Evolutionary conservation across 2,888 invertebrate genomes (phyloP).

Genomic region (Drosophila neoperkinsi): DNA sequence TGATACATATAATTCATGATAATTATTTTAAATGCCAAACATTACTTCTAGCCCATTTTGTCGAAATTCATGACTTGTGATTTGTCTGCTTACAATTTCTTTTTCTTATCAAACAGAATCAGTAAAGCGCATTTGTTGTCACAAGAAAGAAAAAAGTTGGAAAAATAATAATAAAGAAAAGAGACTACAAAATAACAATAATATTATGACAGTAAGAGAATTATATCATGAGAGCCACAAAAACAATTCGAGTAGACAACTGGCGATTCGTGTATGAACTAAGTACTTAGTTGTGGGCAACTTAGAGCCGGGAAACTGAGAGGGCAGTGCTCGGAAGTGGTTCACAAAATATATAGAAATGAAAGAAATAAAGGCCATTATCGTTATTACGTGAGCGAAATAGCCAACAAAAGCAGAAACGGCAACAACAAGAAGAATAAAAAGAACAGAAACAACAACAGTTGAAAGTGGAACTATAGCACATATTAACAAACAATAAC

Average conservation of each 20-base stretch:
- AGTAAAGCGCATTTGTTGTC: constrained; percentile 62
- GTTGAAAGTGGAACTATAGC: constrained; percentile 41
- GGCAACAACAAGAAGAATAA: constrained; percentile 17
- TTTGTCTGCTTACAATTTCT: constrained; percentile 34
- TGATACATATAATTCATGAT: constrained; percentile 17
- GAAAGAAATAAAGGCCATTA: constrained; percentile 66
- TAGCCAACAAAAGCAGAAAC: constrained; percentile 54
- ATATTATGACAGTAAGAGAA: constrained; percentile 53
- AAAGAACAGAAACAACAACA: constrained; percentile 10
- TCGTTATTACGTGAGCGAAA: constrained; percentile 69
- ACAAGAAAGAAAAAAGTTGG: constrained; percentile 12
- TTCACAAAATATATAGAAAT: constrained; percentile 46
- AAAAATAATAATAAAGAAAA: constrained; percentile 21
- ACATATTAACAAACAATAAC: constrained; percentile 66
- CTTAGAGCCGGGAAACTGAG: constrained; percentile 9
- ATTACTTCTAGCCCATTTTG: constrained; percentile 23
- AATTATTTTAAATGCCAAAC: constrained; percentile 18
- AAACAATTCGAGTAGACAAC: constrained; percentile 31
- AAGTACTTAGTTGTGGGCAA: constrained; percentile 30
- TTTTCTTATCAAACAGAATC: constrained; percentile 35
- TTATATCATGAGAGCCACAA: constrained; percentile 33
- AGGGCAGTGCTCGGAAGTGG: constrained; percentile 22
- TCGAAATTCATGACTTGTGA: constrained; percentile 35
- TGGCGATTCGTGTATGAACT: constrained; percentile 31
- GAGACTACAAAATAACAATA: constrained; percentile 29